phyloP scores from a whole-genome alignment of 2,888 invertebrate genomes.

The Tetanocera ferruginea region DNA sequence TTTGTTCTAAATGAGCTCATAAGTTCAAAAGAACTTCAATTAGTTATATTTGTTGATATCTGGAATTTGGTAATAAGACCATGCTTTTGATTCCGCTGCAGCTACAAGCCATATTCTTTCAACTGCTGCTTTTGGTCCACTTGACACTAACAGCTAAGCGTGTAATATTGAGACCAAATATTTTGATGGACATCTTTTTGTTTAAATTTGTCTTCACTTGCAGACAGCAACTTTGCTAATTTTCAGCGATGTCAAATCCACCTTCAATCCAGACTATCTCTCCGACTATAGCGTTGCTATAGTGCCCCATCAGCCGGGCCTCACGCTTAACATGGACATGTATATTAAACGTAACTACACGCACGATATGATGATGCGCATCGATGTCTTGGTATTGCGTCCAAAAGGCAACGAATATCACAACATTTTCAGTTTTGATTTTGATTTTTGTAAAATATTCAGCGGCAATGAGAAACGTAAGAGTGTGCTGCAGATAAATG shows the following conservation, averaged over 20 bases:
- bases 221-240: not conserved
- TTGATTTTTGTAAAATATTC: not conserved
- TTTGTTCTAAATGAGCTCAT: too few relatives aligned
- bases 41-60: too few relatives aligned
- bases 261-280: not conserved
- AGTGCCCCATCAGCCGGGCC: not conserved
- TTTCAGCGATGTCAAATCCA: not conserved
- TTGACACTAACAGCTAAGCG: too few relatives aligned
- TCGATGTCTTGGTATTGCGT: not conserved
- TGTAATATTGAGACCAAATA: too few relatives aligned
- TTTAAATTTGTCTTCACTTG: too few relatives aligned
- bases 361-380: not conserved
- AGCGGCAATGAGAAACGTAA: not conserved
- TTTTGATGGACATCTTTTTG: too few relatives aligned
- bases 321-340: not conserved
- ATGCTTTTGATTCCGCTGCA: too few relatives aligned
- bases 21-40: too few relatives aligned
- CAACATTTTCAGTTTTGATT: not conserved
- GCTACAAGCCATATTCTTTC: too few relatives aligned
- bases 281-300: not conserved
- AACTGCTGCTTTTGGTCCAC: too few relatives aligned
- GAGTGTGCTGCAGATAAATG: not conserved
- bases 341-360: not conserved
- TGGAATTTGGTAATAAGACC: too few relatives aligned
- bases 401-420: not conserved